phyloP scores from a whole-genome alignment of 2,888 invertebrate genomes.

The Caenorhabditis imperialis region DNA sequence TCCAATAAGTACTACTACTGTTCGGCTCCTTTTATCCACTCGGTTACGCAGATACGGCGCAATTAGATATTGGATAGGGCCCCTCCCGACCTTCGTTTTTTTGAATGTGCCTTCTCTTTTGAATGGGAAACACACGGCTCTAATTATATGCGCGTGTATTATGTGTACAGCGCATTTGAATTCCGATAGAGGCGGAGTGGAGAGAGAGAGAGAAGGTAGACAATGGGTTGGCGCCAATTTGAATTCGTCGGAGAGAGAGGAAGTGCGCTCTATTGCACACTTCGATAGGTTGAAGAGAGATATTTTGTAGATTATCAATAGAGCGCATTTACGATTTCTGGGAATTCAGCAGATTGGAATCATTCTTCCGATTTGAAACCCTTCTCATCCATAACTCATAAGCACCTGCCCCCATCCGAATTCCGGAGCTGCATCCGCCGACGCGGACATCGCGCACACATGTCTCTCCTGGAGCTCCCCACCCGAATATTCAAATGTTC shows the following conservation, averaged over 20 bases:
- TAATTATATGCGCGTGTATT: conserved; percentile 50
- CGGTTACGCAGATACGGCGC: neutral
- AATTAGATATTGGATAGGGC: conserved; percentile 47
- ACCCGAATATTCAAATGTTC: conserved; percentile 41
- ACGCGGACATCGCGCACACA: too few species aligned
- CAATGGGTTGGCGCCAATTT: too few species aligned
- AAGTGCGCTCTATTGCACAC: conserved; percentile 6
- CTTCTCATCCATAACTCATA: conserved; percentile 43
- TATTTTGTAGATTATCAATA: too few species aligned
- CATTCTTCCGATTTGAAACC: too few species aligned
- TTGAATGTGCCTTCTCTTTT: conserved; percentile 16
- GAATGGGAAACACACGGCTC: conserved; percentile 26
- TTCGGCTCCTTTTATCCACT: neutral
- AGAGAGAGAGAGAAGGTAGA: conserved; percentile 14
- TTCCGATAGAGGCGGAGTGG: conserved; percentile 21
- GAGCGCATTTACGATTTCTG: too few species aligned
- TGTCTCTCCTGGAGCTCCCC: neutral
- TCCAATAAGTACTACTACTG: conserved; percentile 6
- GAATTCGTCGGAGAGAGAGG: conserved; percentile 17
- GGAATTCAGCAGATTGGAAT: too few species aligned
- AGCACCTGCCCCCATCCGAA: conserved; percentile 37
- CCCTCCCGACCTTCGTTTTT: neutral
- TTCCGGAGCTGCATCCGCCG: conserved; percentile 21
- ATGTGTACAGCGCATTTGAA: conserved; percentile 37
- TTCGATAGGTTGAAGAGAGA: neutral